A percentile compares a stretch with the other conserved stretches of the same genome.
Evolutionary conservation across 2,797 vertebrate species (phyloP).

Genomic region (Pogoniulus pusillus): DNA sequence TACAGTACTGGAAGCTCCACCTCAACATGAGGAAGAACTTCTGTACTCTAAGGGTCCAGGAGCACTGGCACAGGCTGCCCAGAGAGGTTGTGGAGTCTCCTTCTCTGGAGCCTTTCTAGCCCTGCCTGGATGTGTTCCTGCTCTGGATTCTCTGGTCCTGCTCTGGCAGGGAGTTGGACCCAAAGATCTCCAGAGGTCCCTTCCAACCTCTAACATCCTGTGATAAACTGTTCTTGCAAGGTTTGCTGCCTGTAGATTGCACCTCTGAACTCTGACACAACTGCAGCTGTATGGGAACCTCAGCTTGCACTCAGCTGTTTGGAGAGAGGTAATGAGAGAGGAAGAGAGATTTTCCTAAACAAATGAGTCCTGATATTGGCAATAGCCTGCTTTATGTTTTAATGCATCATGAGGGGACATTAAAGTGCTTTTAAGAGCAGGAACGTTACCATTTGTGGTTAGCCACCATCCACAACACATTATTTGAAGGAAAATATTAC

Average conservation of each 20-base stretch:
- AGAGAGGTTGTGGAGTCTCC: too few species aligned
- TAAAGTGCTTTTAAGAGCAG: conserved; percentile 56
- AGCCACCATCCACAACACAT: conserved; percentile 41
- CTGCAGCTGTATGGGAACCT: conserved; percentile 26
- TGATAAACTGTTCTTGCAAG: neutral
- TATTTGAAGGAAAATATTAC: conserved; percentile 67
- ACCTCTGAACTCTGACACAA: conserved; percentile 25
- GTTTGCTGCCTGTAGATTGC: neutral
- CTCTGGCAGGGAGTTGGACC: too few species aligned
- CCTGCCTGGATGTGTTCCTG: too few species aligned
- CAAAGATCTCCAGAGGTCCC: too few species aligned
- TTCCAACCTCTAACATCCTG: too few species aligned
- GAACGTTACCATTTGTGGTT: conserved; percentile 49
- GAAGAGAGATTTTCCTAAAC: neutral
- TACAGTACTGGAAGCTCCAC: too few species aligned
- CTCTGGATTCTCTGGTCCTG: too few species aligned
- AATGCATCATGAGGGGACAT: neutral
- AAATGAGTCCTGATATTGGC: conserved; percentile 40
- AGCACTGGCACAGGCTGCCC: too few species aligned
- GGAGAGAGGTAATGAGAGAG: conserved; percentile 31
- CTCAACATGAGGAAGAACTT: too few species aligned
- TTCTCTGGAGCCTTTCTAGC: too few species aligned
- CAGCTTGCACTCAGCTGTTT: conserved; percentile 30
- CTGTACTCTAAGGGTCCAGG: too few species aligned
- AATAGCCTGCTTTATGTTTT: conserved; percentile 27